These are phyloP conservation scores for Pasiphila rectangulata DNA, from an alignment of 2,888 invertebrate species.

Conservation along the genomic window DNA sequence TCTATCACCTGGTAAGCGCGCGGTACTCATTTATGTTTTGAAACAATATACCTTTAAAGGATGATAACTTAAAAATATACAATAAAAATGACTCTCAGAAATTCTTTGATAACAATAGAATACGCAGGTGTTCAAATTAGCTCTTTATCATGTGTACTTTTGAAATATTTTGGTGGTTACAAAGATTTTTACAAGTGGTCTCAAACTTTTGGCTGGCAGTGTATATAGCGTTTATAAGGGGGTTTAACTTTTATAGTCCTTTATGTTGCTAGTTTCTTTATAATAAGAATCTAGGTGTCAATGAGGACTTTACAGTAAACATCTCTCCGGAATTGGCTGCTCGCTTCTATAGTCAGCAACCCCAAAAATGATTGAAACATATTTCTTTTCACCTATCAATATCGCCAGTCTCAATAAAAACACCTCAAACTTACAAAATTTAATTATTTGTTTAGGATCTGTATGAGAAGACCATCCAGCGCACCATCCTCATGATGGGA, in stretches of 20 bases:
- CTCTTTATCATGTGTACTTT: too few species aligned
- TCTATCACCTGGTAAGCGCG: too few species aligned
- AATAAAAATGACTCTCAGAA: too few species aligned
- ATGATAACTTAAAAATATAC: too few species aligned
- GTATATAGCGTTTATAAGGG: neutral
- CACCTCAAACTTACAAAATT: neutral
- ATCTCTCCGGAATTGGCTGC: conserved; percentile 74
- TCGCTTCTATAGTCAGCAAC: conserved; percentile 47
- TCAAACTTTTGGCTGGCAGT: too few species aligned
- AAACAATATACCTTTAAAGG: too few species aligned
- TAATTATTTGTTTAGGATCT: conserved; percentile 82
- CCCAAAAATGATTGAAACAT: conserved; percentile 69
- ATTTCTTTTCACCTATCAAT: neutral
- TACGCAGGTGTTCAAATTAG: too few species aligned
- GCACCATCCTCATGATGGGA: conserved; percentile 99
- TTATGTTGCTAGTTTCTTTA: conserved; percentile 14
- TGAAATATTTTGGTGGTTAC: too few species aligned
- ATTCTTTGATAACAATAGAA: too few species aligned
- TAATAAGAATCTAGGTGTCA: conserved; percentile 21
- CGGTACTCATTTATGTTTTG: too few species aligned
- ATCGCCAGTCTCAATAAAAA: neutral
- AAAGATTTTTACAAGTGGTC: too few species aligned
- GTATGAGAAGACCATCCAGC: conserved; percentile 99
- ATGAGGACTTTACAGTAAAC: conserved; percentile 64
- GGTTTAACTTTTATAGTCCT: neutral